Conservation (phyloP, 2,888 invertebrate species). For the Cephus sareptanus region DNA sequence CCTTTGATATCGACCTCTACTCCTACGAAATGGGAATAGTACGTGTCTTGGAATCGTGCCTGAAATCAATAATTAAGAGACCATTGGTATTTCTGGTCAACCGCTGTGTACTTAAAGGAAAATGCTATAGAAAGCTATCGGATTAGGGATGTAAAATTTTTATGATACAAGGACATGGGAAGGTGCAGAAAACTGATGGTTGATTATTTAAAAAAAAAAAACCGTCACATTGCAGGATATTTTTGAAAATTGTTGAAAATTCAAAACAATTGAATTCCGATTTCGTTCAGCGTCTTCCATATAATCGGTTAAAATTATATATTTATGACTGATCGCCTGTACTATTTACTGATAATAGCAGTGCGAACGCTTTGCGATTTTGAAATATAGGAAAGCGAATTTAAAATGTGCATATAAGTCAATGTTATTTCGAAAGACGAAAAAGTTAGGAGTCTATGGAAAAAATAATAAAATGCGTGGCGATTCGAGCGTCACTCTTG, state of each 20-base stretch:
- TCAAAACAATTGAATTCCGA: neutral
- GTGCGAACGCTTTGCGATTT: neutral
- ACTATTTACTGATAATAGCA: neutral
- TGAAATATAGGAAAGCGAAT: neutral
- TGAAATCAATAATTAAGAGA: neutral
- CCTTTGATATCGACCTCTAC: neutral
- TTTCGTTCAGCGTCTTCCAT: neutral
- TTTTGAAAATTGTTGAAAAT: neutral
- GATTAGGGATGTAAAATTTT: neutral
- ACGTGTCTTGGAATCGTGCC: neutral
- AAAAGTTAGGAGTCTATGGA: neutral
- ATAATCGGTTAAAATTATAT: neutral
- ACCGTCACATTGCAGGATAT: neutral
- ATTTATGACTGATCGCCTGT: neutral
- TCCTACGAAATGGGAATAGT: neutral
- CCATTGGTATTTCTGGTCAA: neutral
- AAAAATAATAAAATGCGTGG: neutral
- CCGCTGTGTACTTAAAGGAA: neutral
- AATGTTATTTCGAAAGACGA: neutral
- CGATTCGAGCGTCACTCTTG: constrained; percentile 13
- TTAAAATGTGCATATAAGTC: too few relatives aligned
- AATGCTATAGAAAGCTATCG: neutral
- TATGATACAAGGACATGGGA: neutral
- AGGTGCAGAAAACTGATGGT: neutral
- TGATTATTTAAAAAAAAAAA: neutral